Base-by-base conservation (phyloP, 2,888 invertebrate genomes). In the Harmothoe impar region DNA sequence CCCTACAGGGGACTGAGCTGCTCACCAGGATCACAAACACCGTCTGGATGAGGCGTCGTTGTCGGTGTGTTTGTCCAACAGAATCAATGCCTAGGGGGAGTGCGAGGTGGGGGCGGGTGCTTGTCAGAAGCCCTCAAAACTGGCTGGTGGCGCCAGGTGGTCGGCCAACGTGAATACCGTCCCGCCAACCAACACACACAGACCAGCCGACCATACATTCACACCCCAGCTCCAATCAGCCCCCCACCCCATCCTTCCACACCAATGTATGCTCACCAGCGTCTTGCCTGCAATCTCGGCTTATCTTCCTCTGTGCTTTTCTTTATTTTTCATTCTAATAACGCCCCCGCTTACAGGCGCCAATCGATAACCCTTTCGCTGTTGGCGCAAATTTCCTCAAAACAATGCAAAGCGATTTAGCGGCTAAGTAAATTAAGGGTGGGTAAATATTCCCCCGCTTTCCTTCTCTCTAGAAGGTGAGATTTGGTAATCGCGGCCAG, bases 11-110 rank as follows among this genome's bases (percentile, higher is more conserved):
- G 62, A 62, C 62, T n/a, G 72, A n/a, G 72, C 72, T 68, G 68
- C 68, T n/a, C 29, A 29, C 31, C 29, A 25, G 5, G 72, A 25
- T 72, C 29, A 29, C 31, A 29, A 72, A 72, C 72, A 72, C 17
- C 25, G 72, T 25, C 72, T 72, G 72, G 72, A 72, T 29, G 72
- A 72, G 72, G 72, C 72, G 72, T 72, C 29, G 72, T 72, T 72
- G 72, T 72, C 31, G 72, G 68, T n/a, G 25, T 72, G 72, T 72
- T 72, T 72, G 25, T 25, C 15, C 72, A 29, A 29, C 72, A 72
- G 72, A 72, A 72, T 72, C 72, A 72, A 72, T 72, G 72, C 72
- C 25, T 0, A 7, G 72, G 29, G 72, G 29, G 31, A 7, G n/a
- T 20, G 62, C 7, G 23, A n/a, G 62, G 23, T 62, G 3, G 72